Conservation (phyloP, 1,140 invertebrate genomes). For the Antheraea pernyi region DNA sequence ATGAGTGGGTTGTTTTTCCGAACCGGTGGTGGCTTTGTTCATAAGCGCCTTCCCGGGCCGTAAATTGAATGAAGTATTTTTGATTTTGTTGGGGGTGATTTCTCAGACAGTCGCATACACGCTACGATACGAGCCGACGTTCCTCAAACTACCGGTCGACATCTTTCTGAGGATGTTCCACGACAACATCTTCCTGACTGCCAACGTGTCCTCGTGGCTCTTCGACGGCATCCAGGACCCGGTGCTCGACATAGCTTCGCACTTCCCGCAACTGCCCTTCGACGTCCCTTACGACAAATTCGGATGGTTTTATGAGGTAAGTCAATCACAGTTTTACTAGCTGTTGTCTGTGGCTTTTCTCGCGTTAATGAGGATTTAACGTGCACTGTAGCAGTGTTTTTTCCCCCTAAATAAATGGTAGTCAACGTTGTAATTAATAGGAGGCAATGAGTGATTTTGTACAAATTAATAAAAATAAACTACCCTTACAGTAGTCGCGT, state of each 20-base stretch:
- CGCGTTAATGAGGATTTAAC: no score
- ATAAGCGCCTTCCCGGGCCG: no score
- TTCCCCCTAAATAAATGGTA: no score
- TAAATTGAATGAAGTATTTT: no score
- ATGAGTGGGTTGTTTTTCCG: no score
- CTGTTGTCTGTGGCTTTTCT: no score
- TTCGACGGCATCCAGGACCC: constrained; percentile 89
- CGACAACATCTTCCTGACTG: constrained; percentile 81
- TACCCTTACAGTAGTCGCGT: no score
- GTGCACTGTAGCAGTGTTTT: no score
- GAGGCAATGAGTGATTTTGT: no score
- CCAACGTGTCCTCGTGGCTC: constrained; percentile 80
- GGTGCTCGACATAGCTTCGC: constrained; percentile 80
- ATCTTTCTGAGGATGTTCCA: constrained; percentile 77
- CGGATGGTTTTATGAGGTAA: constrained; percentile 86
- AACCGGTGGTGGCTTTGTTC: no score
- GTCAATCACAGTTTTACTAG: constrained; percentile 17
- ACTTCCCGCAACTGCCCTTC: constrained; percentile 79
- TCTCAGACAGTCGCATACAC: constrained; percentile 83
- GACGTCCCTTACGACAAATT: constrained; percentile 85
- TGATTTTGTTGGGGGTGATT: background rate
- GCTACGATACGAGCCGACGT: constrained; percentile 67
- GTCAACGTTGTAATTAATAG: no score
- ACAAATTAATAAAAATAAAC: no score
- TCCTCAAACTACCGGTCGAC: constrained; percentile 78